These are phyloP conservation scores for Mastigias papua DNA, from an alignment of 30 jellyfish, hydroid and myxozoan genomes.

Conservation along the genomic window DNA sequence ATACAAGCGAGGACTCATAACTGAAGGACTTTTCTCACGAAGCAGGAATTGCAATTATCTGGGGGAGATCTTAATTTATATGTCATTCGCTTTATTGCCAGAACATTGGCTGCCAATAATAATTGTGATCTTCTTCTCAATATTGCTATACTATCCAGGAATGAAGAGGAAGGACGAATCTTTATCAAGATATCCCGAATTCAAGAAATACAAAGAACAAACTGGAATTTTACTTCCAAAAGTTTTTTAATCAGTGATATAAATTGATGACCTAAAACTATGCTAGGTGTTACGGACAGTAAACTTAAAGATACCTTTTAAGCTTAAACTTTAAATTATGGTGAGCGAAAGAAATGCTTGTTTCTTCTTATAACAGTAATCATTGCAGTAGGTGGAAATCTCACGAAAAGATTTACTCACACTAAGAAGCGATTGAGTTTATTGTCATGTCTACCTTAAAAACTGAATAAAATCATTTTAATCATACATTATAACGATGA, in stretches of 20 bases:
- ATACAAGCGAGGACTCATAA: slow-evolving; percentile 67
- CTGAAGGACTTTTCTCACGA: slow-evolving; percentile 73
- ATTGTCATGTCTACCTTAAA: too few relatives aligned
- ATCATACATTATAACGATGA: too few relatives aligned
- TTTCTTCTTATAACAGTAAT: too few relatives aligned
- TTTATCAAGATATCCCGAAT: slow-evolving; percentile 64
- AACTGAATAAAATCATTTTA: too few relatives aligned
- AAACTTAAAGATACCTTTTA: too few relatives aligned
- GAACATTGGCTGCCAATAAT: slow-evolving; percentile 74
- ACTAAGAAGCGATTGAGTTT: too few relatives aligned
- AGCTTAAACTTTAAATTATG: too few relatives aligned
- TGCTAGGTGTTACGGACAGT: too few relatives aligned
- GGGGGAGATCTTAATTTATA: slow-evolving; percentile 81
- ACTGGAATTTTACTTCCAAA: slow-evolving; percentile 80
- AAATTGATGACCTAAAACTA: too few relatives aligned
- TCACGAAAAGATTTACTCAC: too few relatives aligned
- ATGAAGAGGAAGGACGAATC: slow-evolving; percentile 83
- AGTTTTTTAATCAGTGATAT: slow-evolving; percentile 23
- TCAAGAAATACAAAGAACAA: slow-evolving; percentile 50
- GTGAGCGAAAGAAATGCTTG: too few relatives aligned
- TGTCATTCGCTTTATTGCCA: slow-evolving; percentile 73
- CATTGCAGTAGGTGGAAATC: too few relatives aligned
- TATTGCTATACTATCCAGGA: slow-evolving; percentile 66
- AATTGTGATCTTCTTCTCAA: slow-evolving; percentile 43
- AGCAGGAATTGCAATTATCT: slow-evolving; percentile 78